A percentile compares a stretch with the other conserved stretches of the same genome.
These are phyloP conservation scores for Betta splendens DNA, from an alignment of 2,797 vertebrate genomes.

Conservation along the genomic window DNA sequence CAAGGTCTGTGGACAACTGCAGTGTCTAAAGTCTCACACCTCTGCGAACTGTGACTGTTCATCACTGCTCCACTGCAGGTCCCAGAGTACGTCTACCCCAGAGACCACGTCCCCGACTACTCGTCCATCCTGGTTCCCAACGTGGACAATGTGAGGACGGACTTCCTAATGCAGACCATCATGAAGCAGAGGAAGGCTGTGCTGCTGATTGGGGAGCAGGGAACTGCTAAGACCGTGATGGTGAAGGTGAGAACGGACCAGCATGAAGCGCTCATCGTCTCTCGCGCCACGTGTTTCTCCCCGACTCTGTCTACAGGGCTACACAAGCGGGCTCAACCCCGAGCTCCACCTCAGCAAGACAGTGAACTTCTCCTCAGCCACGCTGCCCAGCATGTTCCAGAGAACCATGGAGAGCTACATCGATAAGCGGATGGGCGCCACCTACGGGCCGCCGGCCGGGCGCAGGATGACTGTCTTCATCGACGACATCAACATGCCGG, in stretches of 20 bases:
- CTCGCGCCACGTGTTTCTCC: not conserved
- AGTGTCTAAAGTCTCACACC: not conserved
- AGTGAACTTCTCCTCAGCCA: slow-evolving; percentile 87
- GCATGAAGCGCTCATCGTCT: not conserved
- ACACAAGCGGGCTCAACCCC: slow-evolving; percentile 81
- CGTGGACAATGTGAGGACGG: slow-evolving; percentile 85
- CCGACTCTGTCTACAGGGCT: slow-evolving; percentile 74
- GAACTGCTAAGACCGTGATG: slow-evolving; percentile 88
- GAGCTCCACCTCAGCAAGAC: slow-evolving; percentile 83
- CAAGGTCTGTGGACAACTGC: slow-evolving; percentile 69
- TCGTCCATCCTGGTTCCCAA: slow-evolving; percentile 86
- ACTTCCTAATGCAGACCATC: slow-evolving; percentile 83
- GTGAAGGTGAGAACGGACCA: slow-evolving; percentile 76
- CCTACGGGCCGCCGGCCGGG: slow-evolving; percentile 87
- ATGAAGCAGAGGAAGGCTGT: slow-evolving; percentile 86
- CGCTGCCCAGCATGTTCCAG: slow-evolving; percentile 76
- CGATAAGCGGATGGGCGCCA: slow-evolving; percentile 87
- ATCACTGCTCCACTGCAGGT: slow-evolving; percentile 36
- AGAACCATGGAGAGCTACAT: slow-evolving; percentile 86
- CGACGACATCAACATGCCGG: slow-evolving; percentile 91
- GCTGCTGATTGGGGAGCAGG: slow-evolving; percentile 86
- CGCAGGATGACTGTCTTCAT: slow-evolving; percentile 89
- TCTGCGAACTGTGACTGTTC: no score
- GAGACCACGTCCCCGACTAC: slow-evolving; percentile 84
- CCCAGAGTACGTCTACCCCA: slow-evolving; percentile 83